Base-by-base conservation (phyloP, 35 echinoderm and acorn worm species). In the Nesometra sesokonis region DNA sequence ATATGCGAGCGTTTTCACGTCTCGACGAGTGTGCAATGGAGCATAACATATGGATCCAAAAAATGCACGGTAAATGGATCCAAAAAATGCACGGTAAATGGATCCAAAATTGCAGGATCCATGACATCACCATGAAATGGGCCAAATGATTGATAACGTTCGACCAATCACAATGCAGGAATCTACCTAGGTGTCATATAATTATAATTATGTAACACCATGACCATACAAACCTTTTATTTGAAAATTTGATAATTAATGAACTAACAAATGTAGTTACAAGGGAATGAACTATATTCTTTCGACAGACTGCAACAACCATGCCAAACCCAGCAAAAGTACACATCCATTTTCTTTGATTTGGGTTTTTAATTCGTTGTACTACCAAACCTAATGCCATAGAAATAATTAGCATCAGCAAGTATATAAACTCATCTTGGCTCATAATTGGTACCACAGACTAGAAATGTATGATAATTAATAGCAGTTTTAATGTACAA, bases 321-420 rank as follows among this genome's bases (percentile, higher is more conserved):
- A 97, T 88, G 17, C n/a, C 39, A 4, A 91, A 35, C 17, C 95
- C 95, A 30, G 88, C 86, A 78, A 77, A 86, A 32, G 78, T 91
- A 34, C 91, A 89, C 13, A 97, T 47, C 31, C 82, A 85, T 31
- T 91, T 93, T 36, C 94, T 97, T 29, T 91, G 35, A 32, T 31
- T 77, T 5, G 91, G 29, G 31, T 23, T 80, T 30, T 78, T 40
- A 13, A 80, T 17, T 46, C 87, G 80, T 86, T 97, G 93, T 17
- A 97, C 92, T n/a, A 93, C 23, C 80, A 89, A 85, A 17, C 92
- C 95, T 13, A 94, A 57, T 15, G 89, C 86, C 46, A 97, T 80
- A 0, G 95, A 97, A 30, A 97, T 80, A 30, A 93, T 29, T 29
- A 97, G 82, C 92, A 97, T 89, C 23, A 90, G 83, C 15, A 97